A percentile compares a stretch with the other conserved stretches of the same genome.
phyloP scores from a whole-genome alignment of 2,888 invertebrate species.

The Phyto melanocephala region DNA sequence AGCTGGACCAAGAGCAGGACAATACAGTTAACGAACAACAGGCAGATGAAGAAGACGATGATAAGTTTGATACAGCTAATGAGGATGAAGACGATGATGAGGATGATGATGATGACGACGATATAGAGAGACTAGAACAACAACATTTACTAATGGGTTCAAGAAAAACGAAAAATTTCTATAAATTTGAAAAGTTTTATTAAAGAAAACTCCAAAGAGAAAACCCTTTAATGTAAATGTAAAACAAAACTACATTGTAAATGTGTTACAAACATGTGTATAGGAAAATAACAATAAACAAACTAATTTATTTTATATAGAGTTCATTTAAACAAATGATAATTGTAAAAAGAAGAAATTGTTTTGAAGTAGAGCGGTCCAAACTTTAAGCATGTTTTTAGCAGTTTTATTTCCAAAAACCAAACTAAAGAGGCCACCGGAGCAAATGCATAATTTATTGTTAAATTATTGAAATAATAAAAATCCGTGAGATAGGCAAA shows the following conservation, averaged over 20 bases:
- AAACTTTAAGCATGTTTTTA: conserved; percentile 43
- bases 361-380: conserved; percentile 42
- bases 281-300: not conserved
- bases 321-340: not conserved
- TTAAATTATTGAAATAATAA: not conserved
- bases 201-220: no score
- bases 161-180: conserved; percentile 60
- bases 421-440: no score
- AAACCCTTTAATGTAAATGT: no score
- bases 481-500: not conserved
- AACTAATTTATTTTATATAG: conserved; percentile 3
- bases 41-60: conserved; percentile 29
- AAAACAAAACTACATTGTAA: conserved; percentile 15
- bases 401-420: conserved; percentile 16
- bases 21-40: conserved; percentile 25
- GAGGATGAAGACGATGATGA: not conserved
- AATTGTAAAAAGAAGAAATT: not conserved
- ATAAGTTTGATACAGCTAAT: not conserved
- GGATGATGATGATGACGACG: conserved; percentile 53
- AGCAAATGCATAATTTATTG: not conserved
- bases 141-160: conserved; percentile 53
- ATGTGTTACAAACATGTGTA: conserved; percentile 43
- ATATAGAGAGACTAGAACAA: conserved; percentile 58
- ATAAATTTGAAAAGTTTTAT: conserved; percentile 74
- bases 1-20: conserved; percentile 28